These are phyloP conservation scores for Dasysyrphus albostriatus DNA, from an alignment of 2,888 invertebrate species.

Conservation along the genomic window DNA sequence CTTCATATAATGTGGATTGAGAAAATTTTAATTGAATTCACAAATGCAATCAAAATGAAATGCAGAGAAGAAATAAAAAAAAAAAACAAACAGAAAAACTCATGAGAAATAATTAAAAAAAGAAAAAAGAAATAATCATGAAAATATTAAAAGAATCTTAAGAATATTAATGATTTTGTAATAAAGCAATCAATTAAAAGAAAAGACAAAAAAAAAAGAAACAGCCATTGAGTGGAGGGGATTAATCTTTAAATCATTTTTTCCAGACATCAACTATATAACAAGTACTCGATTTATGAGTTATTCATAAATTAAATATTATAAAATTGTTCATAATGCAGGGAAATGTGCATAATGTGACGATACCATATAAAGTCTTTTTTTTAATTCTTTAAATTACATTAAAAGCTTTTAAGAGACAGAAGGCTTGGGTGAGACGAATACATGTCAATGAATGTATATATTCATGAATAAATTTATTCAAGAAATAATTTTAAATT, in stretches of 20 bases:
- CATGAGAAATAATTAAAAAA: conserved; percentile 13
- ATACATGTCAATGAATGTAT: neutral
- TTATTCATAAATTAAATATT: conserved; percentile 57
- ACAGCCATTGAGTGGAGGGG: neutral
- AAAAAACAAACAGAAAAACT: neutral
- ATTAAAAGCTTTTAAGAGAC: conserved; percentile 42
- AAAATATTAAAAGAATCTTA: conserved; percentile 57
- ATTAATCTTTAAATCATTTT: conserved; percentile 55
- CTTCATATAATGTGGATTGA: conserved; percentile 23
- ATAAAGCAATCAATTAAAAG: conserved; percentile 67
- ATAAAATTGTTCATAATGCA: conserved; percentile 18
- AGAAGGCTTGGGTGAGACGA: neutral
- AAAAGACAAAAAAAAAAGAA: conserved; percentile 7
- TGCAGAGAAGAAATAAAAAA: conserved; percentile 2
- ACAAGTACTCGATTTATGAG: conserved; percentile 28
- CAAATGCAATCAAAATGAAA: conserved; percentile 38
- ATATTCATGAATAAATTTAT: conserved; percentile 24
- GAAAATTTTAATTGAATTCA: conserved; percentile 65
- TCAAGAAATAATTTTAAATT: conserved; percentile 37
- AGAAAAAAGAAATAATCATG: neutral
- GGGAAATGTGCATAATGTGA: conserved; percentile 26
- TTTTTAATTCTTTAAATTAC: conserved; percentile 51
- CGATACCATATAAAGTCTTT: conserved; percentile 57
- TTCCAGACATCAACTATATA: neutral
- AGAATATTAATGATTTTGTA: conserved; percentile 69